These are phyloP conservation scores for Oceanodroma tethys DNA, from an alignment of 2,113 vertebrate genomes.

Conservation along the genomic window DNA sequence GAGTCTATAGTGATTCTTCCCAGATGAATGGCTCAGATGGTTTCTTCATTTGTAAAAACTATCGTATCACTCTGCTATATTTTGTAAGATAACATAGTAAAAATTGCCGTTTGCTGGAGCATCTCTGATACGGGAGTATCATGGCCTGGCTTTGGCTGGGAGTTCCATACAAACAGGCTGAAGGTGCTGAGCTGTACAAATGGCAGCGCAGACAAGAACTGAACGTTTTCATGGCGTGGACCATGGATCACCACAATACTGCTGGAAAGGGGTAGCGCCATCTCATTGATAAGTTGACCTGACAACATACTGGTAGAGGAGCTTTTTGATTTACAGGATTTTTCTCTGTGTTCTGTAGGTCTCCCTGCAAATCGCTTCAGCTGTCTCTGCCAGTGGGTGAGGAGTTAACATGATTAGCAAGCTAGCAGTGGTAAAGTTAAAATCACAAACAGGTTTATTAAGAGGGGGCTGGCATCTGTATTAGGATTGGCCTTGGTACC, in stretches of 20 bases:
- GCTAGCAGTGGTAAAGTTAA: background rate
- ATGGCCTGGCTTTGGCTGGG: background rate
- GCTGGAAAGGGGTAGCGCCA: background rate
- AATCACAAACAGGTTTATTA: background rate
- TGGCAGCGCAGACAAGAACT: background rate
- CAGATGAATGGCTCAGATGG: background rate
- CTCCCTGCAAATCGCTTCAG: background rate
- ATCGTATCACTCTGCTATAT: fast-evolving
- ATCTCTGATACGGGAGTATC: background rate
- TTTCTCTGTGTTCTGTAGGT: background rate
- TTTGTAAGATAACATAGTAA: background rate
- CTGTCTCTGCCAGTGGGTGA: background rate
- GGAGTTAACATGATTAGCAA: background rate
- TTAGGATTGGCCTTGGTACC: background rate
- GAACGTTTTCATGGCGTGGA: background rate
- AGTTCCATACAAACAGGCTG: fast-evolving
- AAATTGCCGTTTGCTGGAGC: background rate
- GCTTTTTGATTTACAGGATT: background rate
- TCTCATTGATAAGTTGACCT: background rate
- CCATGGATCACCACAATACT: background rate
- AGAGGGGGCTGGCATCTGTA: background rate
- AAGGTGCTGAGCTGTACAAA: background rate
- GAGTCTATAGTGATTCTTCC: background rate
- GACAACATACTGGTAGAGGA: background rate
- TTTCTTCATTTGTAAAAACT: background rate